These are phyloP conservation scores for Chrysocyon brachyurus DNA, from an alignment of 2,797 vertebrate species.

Conservation along the genomic window DNA sequence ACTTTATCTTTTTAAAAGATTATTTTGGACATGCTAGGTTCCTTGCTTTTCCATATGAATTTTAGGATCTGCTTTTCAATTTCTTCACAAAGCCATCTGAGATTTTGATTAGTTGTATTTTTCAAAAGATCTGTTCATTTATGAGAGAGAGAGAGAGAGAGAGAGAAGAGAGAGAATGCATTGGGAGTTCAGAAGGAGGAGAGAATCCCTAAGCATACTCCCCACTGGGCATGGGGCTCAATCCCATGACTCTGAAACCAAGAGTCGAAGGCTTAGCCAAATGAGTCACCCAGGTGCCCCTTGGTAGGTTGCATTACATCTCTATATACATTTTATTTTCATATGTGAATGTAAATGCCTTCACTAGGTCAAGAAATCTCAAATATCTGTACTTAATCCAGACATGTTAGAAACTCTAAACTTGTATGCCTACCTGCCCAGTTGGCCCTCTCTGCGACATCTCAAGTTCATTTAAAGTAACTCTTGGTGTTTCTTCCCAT, in stretches of 20 bases:
- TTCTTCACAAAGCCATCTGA: not conserved
- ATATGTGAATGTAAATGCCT: not conserved
- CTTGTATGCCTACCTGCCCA: not conserved
- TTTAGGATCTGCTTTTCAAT: not conserved
- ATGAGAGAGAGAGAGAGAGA: not conserved
- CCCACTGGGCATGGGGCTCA: not conserved
- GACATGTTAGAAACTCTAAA: not conserved
- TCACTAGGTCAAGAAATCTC: not conserved
- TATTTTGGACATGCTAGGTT: not conserved
- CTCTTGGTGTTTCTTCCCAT: not conserved
- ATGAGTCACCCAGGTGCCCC: not conserved
- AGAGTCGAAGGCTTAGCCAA: not conserved
- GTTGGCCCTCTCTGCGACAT: not conserved
- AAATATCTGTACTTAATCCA: conserved; percentile 22
- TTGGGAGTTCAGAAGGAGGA: not conserved
- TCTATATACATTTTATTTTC: not conserved
- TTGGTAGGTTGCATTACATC: not conserved
- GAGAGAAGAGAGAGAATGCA: not conserved
- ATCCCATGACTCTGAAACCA: not conserved
- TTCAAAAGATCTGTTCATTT: not conserved
- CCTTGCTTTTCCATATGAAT: not conserved
- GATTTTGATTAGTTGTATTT: not conserved
- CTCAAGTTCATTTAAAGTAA: not conserved
- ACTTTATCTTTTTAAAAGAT: not conserved
- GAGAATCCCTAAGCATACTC: not conserved